phyloP scores from a whole-genome alignment of 2,797 vertebrate species.

The Sebastes miniatus region DNA sequence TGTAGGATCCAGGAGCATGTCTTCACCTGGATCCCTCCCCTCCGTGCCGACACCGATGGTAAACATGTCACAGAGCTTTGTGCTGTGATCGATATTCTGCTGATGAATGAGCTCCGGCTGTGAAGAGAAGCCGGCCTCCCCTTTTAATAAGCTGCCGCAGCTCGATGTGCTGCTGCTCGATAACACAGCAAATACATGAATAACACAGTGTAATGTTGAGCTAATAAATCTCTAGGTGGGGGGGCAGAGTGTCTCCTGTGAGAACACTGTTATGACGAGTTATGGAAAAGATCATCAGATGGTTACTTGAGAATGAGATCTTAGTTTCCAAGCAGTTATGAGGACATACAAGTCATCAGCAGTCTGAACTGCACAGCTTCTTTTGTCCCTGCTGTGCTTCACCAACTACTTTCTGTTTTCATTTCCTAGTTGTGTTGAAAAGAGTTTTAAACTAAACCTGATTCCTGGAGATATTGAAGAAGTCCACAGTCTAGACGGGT shows the following conservation, averaged over 20 bases:
- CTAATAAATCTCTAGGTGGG: neutral
- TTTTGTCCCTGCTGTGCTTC: neutral
- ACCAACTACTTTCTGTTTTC: neutral
- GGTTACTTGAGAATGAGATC: neutral
- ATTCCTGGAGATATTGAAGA: neutral
- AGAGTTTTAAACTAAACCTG: too few species aligned
- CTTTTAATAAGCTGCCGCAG: conserved; percentile 21
- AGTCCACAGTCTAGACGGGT: neutral
- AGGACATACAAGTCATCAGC: neutral
- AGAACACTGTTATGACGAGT: neutral
- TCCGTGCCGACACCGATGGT: neutral
- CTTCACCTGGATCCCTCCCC: neutral
- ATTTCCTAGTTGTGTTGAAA: too few species aligned
- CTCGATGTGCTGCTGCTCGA: neutral
- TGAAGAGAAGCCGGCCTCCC: conserved; percentile 2
- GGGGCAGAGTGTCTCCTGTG: neutral
- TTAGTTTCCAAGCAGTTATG: neutral
- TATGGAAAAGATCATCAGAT: neutral
- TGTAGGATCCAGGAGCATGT: neutral
- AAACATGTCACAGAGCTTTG: neutral
- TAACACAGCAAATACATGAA: neutral
- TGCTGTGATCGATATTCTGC: conserved; percentile 13
- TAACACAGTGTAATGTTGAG: neutral
- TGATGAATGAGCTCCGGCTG: conserved; percentile 9
- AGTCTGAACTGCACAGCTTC: neutral